These are phyloP conservation scores for Muraenolepis orangiensis DNA, from an alignment of 2,797 vertebrate species.

Conservation along the genomic window DNA sequence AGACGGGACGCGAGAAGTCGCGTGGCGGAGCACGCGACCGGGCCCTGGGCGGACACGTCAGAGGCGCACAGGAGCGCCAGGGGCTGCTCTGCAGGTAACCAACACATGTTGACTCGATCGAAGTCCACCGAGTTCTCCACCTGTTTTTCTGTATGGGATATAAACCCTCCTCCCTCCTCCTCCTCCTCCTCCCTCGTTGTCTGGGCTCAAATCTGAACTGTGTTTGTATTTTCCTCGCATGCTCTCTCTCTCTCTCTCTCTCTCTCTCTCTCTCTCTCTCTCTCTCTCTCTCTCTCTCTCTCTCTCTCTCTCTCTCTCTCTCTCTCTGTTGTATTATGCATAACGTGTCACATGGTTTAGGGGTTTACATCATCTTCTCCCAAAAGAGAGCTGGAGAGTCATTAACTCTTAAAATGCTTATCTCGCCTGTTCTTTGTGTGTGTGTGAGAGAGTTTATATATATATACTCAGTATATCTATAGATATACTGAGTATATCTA, in stretches of 20 bases:
- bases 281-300: slow-evolving; percentile 6
- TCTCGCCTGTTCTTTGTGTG: slow-evolving; percentile 50
- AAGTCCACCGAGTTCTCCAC: background rate
- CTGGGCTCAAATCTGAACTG: slow-evolving; percentile 57
- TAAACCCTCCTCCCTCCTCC: too few species aligned
- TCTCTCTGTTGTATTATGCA: slow-evolving; percentile 80
- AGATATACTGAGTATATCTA: too few species aligned
- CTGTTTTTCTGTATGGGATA: background rate
- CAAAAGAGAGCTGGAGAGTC: slow-evolving; percentile 77
- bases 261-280: slow-evolving; percentile 30
- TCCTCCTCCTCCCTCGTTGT: slow-evolving; percentile 47
- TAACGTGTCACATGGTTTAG: slow-evolving; percentile 87
- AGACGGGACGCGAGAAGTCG: slow-evolving; percentile 83
- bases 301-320: slow-evolving; percentile 35
- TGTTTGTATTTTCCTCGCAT: slow-evolving; percentile 43
- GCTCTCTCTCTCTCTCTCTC: slow-evolving; percentile 12
- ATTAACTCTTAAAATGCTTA: slow-evolving; percentile 78
- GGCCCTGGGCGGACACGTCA: slow-evolving; percentile 64
- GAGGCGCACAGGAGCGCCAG: slow-evolving; percentile 76
- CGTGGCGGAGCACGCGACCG: slow-evolving; percentile 64
- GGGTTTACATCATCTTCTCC: slow-evolving; percentile 93
- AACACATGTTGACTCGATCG: slow-evolving; percentile 77
- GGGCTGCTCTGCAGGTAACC: slow-evolving; percentile 78
- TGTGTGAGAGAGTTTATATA: too few species aligned
- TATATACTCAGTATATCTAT: too few species aligned